Conservation (phyloP, 2,888 invertebrate genomes). For the Hyposoter didymator region DNA sequence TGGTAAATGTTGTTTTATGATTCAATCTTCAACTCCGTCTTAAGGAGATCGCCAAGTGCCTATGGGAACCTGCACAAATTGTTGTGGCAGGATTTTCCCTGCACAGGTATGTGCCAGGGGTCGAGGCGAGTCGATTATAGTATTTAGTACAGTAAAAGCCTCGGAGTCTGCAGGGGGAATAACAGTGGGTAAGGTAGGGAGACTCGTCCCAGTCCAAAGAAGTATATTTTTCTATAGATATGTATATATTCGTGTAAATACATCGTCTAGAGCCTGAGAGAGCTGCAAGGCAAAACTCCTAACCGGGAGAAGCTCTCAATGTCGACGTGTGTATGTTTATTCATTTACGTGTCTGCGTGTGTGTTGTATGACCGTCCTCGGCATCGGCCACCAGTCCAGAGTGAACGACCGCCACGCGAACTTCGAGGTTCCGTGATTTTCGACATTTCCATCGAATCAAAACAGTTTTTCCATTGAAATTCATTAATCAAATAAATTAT, state of each 20-base stretch:
- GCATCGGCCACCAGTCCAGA: conserved; percentile 79
- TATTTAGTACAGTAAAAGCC: conserved; percentile 40
- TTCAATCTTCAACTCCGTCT: neutral
- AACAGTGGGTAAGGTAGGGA: conserved; percentile 60
- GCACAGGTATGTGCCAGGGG: conserved; percentile 29
- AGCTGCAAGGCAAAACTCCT: conserved; percentile 42
- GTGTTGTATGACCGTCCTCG: conserved; percentile 72
- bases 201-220: conserved; percentile 41
- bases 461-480: neutral
- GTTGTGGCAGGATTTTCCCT: conserved; percentile 33
- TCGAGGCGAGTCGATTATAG: conserved; percentile 14
- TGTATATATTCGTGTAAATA: neutral
- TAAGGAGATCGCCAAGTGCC: neutral
- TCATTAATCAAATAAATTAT: neutral
- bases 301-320: conserved; percentile 75
- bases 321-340: conserved; percentile 38
- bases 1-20: neutral
- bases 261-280: conserved; percentile 24
- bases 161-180: conserved; percentile 29
- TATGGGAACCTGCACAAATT: neutral
- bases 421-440: conserved; percentile 61
- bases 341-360: neutral
- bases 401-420: conserved; percentile 81
- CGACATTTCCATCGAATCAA: neutral
- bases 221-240: conserved; percentile 8